Conservation (phyloP, 1,140 invertebrate species). For the Branchinecta lynchi region DNA sequence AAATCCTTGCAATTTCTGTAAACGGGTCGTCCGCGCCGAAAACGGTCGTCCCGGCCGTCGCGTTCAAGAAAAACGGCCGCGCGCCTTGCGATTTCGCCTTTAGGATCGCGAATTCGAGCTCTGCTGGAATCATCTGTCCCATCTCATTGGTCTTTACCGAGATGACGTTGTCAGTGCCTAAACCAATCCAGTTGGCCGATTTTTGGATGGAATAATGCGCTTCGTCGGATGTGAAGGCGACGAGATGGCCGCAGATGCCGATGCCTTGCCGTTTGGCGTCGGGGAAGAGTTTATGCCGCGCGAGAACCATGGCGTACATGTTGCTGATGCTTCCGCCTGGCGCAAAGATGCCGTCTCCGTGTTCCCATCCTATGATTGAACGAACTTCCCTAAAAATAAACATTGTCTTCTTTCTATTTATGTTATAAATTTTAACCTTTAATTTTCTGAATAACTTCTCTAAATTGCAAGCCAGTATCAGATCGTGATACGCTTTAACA, state of each 20-base stretch:
- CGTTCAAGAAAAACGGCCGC: slow-evolving; percentile 50
- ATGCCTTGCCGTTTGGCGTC: slow-evolving; percentile 53
- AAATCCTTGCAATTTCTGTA: slow-evolving; percentile 34
- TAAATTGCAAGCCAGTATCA: too few species aligned
- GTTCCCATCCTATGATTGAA: neutral
- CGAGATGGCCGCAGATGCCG: slow-evolving; percentile 40
- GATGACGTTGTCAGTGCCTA: slow-evolving; percentile 56
- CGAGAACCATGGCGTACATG: slow-evolving; percentile 63
- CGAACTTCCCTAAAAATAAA: neutral
- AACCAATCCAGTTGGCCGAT: slow-evolving; percentile 57
- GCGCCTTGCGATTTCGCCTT: slow-evolving; percentile 33
- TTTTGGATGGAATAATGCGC: slow-evolving; percentile 77
- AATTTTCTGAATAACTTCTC: too few species aligned
- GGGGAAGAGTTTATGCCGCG: slow-evolving; percentile 55
- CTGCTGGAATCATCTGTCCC: slow-evolving; percentile 45
- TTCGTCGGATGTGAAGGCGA: slow-evolving; percentile 57
- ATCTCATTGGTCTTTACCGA: slow-evolving; percentile 46
- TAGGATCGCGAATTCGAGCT: slow-evolving; percentile 40
- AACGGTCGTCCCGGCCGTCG: slow-evolving; percentile 34
- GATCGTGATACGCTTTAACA: too few species aligned
- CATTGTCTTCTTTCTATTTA: neutral
- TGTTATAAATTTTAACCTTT: too few species aligned
- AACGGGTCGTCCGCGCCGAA: slow-evolving; percentile 39
- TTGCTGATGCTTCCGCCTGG: slow-evolving; percentile 71
- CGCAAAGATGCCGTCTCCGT: slow-evolving; percentile 51